A percentile compares a stretch with the other conserved stretches of the same genome.
Evolutionary conservation across 2,797 vertebrate species (phyloP).

Genomic region (Chloroceryle inda): DNA sequence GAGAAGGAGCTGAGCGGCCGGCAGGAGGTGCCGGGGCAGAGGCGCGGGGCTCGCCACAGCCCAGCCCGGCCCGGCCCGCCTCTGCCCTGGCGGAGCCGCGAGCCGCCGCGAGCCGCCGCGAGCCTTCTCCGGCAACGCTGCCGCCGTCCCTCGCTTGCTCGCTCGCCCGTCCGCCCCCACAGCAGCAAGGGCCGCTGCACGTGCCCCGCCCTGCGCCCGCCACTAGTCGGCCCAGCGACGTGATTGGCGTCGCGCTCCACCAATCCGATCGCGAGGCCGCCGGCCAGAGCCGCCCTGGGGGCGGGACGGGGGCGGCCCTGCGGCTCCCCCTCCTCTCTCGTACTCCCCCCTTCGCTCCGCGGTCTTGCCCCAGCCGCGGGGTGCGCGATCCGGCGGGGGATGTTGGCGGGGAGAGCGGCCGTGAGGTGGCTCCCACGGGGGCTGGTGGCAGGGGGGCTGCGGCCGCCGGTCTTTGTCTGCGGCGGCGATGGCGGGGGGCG

Average conservation of each 20-base stretch:
- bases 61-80: not conserved
- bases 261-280: accelerated
- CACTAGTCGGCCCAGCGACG: not conserved
- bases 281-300: not conserved
- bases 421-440: accelerated
- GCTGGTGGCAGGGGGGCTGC: not conserved
- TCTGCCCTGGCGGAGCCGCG: not conserved
- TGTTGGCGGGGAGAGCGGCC: accelerated
- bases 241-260: not conserved
- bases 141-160: not conserved
- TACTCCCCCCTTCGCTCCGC: too few species aligned
- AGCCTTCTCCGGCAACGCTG: not conserved
- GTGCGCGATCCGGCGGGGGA: not conserved
- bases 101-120: not conserved
- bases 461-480: not conserved
- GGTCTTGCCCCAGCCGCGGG: accelerated
- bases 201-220: not conserved
- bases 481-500: not conserved
- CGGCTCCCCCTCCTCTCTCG: not conserved
- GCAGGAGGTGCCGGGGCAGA: not conserved
- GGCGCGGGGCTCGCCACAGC: not conserved
- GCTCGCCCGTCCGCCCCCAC: not conserved
- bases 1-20: not conserved
- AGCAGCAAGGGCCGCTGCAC: not conserved
- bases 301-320: not conserved